A percentile compares a stretch with the other conserved stretches of the same genome.
phyloP scores from a whole-genome alignment of 2,888 invertebrate genomes.

The Augochlorella aurata region DNA sequence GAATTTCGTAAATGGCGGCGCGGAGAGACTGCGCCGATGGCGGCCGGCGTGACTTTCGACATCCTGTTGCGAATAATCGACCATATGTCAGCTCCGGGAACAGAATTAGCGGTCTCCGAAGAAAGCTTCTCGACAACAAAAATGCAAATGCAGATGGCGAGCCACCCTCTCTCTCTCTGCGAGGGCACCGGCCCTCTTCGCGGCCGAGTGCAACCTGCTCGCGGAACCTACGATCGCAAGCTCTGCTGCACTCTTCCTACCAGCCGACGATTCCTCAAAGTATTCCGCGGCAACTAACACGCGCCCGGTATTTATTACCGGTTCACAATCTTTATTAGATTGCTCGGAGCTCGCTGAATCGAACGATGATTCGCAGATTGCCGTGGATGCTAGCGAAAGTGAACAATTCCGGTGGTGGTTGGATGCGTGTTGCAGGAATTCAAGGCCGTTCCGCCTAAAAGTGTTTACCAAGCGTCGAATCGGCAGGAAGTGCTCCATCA shows the following conservation, averaged over 20 bases:
- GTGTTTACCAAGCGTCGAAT: conserved; percentile 6
- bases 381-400: background rate
- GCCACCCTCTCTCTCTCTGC: conserved; percentile 33
- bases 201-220: background rate
- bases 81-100: conserved; percentile 67
- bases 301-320: background rate
- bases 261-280: no score
- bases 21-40: conserved; percentile 54
- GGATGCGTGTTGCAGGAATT: background rate
- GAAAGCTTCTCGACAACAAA: conserved; percentile 52
- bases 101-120: conserved; percentile 70
- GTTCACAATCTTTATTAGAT: background rate
- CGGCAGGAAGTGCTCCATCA: background rate
- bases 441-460: conserved; percentile 10
- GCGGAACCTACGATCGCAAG: background rate
- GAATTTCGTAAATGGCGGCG: conserved; percentile 53
- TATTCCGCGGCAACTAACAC: background rate
- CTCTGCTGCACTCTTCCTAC: background rate
- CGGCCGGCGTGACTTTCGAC: conserved; percentile 62
- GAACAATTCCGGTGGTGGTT: background rate
- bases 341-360: background rate
- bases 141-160: conserved; percentile 60
- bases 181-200: conserved; percentile 33
- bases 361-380: conserved; percentile 1
- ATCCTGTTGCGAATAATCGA: conserved; percentile 70